Conservation (phyloP, 2,888 invertebrate genomes). For the Trachelus troglodyta region DNA sequence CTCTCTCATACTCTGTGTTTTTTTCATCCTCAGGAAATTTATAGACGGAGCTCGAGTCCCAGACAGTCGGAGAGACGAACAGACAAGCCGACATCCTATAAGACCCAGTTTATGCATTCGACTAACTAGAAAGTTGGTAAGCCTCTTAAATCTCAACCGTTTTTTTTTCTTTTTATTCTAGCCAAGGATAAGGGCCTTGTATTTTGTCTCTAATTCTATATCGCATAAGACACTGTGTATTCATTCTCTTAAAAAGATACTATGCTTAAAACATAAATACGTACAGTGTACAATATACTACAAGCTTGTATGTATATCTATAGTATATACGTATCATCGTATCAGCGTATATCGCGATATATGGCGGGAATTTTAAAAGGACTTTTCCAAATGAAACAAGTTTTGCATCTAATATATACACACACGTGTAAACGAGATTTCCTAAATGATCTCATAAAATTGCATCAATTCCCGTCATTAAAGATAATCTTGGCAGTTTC, state of each 20-base stretch:
- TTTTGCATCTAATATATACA: not conserved
- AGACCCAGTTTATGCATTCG: constrained; percentile 37
- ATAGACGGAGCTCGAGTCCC: not conserved
- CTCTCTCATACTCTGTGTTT: not conserved
- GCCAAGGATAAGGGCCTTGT: not conserved
- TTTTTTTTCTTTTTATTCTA: not conserved
- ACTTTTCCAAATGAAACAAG: not conserved
- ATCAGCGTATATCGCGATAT: too few species aligned
- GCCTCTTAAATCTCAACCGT: constrained; percentile 43
- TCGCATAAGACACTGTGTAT: not conserved
- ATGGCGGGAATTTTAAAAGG: too few species aligned
- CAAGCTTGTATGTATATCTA: too few species aligned
- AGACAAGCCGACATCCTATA: constrained; percentile 30
- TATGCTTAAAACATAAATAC: not conserved
- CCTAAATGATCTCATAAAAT: not conserved
- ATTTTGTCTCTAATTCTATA: not conserved
- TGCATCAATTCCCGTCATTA: not conserved
- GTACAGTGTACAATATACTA: not conserved
- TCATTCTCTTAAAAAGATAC: not conserved
- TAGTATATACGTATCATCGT: too few species aligned
- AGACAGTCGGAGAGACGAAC: not conserved
- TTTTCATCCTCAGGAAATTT: not conserved
- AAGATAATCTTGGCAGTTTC: not conserved
- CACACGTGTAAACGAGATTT: not conserved
- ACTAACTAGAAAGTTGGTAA: constrained; percentile 30